Evolutionary conservation across 1,140 invertebrate genomes (phyloP), one percentile per base, ranked within the genome.

Genomic region (Drosophila pseudoananassae): DNA sequence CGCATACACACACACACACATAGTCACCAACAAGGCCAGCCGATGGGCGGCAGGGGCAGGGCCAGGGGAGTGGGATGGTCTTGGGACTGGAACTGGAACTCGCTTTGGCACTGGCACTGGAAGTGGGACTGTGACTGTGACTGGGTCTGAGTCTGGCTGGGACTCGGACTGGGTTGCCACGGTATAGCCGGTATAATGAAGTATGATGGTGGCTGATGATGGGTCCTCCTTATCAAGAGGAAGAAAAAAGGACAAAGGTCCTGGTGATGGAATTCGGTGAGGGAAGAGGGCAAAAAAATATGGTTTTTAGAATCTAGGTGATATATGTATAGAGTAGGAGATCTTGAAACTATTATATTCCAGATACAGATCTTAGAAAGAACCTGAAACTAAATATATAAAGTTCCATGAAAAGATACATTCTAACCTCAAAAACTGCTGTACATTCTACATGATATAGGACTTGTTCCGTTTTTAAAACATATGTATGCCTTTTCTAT

Each of bases 31-130:
- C 47, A 25, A 25, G 17, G 36, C 38, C 38, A 14, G 12, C 1
- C 17, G 31, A 54, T 14, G 25, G 25, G 38, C 29, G n/a, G n/a
- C 14, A 40, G 29, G 59, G 40, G 40, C n/a, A n/a, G n/a, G n/a
- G 38, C 29, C 14, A 40, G 29, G 59, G 40, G 40, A 51, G 29
- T 47, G 52, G 58, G 36, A 38, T 33, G 60, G 71, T 56, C 58
- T 58, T 60, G 80, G 50, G 36, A 65, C 40, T 83, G 81, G 58
- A 52, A 70, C 70, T 78, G 63, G 59, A 65, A 79, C 77, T 76
- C 71, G 73, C 85, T 79, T 50, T 84, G 81, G 82, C 56, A 79
- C 77, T 76, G 71, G 73, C 80, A 84, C 57, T 84, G 81, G 82
- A 57, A 81, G 68, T 77, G 58, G 53, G 50, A 81, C 82, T 73